phyloP scores from a whole-genome alignment of 2,797 vertebrate genomes.

The Pseudochromis fuscus region DNA sequence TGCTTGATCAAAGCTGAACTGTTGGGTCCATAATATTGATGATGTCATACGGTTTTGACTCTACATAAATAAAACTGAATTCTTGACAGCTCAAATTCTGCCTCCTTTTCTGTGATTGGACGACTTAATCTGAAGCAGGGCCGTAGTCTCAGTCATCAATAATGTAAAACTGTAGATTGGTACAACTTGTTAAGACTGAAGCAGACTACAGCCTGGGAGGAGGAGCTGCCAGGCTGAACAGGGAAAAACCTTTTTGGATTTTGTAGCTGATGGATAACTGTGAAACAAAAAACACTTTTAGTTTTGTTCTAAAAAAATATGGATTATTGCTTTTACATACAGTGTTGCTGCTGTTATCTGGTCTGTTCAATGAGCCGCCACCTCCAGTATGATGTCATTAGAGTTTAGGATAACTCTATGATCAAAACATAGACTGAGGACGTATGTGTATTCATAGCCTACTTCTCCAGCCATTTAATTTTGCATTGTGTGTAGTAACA shows the following conservation, averaged over 20 bases:
- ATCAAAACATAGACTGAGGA: no score
- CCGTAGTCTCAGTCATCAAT: neutral
- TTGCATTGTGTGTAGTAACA: neutral
- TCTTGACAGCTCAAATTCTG: neutral
- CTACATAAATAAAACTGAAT: no score
- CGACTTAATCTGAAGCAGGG: neutral
- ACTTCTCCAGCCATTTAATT: no score
- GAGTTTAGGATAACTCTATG: no score
- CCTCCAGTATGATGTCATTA: neutral
- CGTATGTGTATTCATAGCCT: no score
- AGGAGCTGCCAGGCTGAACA: neutral
- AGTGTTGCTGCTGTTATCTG: neutral
- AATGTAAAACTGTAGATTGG: conserved; percentile 3
- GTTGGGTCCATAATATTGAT: no score
- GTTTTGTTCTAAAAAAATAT: no score
- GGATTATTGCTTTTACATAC: neutral
- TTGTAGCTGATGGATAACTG: no score
- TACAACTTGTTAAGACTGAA: neutral
- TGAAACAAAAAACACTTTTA: no score
- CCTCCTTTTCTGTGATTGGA: neutral
- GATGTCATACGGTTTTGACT: no score
- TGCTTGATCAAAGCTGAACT: no score
- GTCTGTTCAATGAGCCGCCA: neutral
- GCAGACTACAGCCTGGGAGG: neutral
- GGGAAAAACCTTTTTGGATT: no score